Conservation (phyloP, 2,113 vertebrate genomes). For the Bostrychus sinensis region DNA sequence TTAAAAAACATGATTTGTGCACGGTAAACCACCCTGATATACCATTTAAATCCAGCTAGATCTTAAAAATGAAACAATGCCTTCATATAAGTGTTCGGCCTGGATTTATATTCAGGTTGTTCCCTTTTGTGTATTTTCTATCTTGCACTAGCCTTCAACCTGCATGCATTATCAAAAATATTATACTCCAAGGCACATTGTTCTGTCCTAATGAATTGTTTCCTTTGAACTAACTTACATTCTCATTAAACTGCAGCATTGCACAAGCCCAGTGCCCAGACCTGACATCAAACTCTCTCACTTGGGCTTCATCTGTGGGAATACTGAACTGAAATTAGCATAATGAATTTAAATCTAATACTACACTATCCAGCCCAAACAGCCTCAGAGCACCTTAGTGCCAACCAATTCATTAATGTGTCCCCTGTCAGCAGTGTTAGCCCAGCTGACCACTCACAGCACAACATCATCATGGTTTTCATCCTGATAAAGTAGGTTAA, state of each 20-base stretch:
- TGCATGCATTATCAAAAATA: background rate
- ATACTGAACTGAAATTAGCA: constrained; percentile 8
- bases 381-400: background rate
- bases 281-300: background rate
- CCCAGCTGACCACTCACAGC: constrained; percentile 23
- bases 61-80: no score
- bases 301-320: constrained; percentile 1
- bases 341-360: background rate
- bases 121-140: background rate
- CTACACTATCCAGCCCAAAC: background rate
- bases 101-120: background rate
- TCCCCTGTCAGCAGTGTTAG: background rate
- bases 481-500: no score
- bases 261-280: background rate
- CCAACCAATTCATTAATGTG: background rate
- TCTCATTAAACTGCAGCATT: constrained; percentile 5
- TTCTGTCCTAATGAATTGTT: constrained; percentile 7
- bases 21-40: no score
- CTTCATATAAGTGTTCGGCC: background rate
- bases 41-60: no score
- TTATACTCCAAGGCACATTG: background rate
- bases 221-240: background rate
- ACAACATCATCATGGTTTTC: background rate
- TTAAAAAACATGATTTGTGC: no score
- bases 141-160: background rate